phyloP scores from a whole-genome alignment of 2,888 invertebrate genomes.

The Drosophila kanekoi region DNA sequence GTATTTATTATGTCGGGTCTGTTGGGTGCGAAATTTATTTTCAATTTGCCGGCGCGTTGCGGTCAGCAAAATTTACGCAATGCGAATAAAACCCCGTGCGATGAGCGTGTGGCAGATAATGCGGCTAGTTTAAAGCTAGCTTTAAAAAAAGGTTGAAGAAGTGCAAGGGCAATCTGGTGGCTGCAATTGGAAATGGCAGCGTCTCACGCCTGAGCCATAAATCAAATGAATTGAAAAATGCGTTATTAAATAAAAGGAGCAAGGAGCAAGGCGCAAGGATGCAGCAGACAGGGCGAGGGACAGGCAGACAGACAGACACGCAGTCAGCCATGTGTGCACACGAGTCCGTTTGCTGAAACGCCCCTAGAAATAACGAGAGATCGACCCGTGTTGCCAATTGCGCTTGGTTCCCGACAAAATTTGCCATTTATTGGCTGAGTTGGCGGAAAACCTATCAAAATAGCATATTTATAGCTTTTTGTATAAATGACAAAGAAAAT shows the following conservation, averaged over 20 bases:
- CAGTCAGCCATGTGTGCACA: constrained; percentile 25
- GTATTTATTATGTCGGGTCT: constrained; percentile 48
- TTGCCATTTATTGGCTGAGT: background rate
- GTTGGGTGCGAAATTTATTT: constrained; percentile 63
- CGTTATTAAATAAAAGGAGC: constrained; percentile 72
- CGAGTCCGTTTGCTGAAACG: constrained; percentile 29
- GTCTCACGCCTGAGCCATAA: constrained; percentile 65
- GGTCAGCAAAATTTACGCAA: constrained; percentile 46
- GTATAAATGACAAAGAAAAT: too few species aligned
- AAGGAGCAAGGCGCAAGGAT: constrained; percentile 20
- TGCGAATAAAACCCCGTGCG: constrained; percentile 2
- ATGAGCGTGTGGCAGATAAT: constrained; percentile 5
- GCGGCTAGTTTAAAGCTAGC: constrained; percentile 20
- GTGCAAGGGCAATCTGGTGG: constrained; percentile 26
- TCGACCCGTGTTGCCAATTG: background rate
- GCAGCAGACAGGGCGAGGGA: constrained; percentile 17
- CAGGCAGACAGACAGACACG: constrained; percentile 16
- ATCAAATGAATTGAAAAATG: constrained; percentile 77
- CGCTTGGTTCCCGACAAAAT: background rate
- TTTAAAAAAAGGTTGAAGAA: constrained; percentile 30
- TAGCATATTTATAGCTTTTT: too few species aligned
- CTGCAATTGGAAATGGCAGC: constrained; percentile 49
- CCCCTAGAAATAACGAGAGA: constrained; percentile 13
- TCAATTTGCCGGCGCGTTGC: constrained; percentile 58
- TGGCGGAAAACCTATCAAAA: background rate